Percentiles rank a stretch among this genome's conserved stretches.
These are phyloP conservation scores for Anorthoa munda DNA, from an alignment of 2,888 invertebrate genomes.

Conservation along the genomic window DNA sequence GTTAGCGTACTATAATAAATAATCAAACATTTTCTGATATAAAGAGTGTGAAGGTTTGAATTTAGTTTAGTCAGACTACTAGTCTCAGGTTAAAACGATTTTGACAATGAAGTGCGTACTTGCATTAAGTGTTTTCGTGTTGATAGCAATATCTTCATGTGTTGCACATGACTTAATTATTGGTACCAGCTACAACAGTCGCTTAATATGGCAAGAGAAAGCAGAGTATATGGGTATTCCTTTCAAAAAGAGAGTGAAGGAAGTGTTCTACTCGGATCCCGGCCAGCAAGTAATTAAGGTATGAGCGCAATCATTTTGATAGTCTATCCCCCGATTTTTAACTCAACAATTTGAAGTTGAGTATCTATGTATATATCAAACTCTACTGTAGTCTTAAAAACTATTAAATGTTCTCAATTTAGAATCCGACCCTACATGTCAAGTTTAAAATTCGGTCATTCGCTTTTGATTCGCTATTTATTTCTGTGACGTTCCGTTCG, in stretches of 20 bases:
- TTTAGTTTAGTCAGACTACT: constrained; percentile 4
- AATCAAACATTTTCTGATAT: constrained; percentile 6
- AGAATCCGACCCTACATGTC: no score
- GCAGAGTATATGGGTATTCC: constrained; percentile 79
- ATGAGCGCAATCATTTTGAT: constrained; percentile 8
- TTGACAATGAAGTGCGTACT: constrained; percentile 75
- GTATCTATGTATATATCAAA: no score
- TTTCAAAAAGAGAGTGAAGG: constrained; percentile 83
- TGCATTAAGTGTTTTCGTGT: constrained; percentile 68
- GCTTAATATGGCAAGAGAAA: constrained; percentile 79
- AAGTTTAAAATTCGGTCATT: no score
- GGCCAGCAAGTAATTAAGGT: constrained; percentile 71
- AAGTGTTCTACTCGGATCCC: constrained; percentile 80
- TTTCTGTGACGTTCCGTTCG: background rate
- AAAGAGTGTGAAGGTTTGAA: constrained; percentile 7
- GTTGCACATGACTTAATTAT: constrained; percentile 76
- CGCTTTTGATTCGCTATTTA: no score
- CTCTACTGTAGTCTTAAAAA: no score
- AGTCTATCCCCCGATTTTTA: background rate
- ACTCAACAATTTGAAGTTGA: no score
- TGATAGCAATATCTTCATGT: constrained; percentile 72
- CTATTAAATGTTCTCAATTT: no score
- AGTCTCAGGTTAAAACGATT: background rate
- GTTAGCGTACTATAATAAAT: background rate
- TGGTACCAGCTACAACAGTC: constrained; percentile 78